These are phyloP conservation scores for Erithacus rubecula DNA, from an alignment of 2,797 vertebrate species.

Conservation along the genomic window DNA sequence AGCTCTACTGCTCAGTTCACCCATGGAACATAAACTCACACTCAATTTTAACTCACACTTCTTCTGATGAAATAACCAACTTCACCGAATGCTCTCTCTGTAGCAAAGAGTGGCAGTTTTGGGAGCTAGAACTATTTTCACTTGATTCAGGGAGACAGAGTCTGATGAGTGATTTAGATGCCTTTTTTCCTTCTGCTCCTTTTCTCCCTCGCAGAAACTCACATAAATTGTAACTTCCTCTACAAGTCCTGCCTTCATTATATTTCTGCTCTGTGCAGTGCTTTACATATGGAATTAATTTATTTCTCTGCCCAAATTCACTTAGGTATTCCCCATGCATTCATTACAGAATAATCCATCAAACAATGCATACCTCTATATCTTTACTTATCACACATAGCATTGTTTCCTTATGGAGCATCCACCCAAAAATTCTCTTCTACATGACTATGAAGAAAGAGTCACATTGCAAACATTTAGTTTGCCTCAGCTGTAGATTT, in stretches of 20 bases:
- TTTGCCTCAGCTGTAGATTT: not conserved
- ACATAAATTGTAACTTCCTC: not conserved
- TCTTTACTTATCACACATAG: not conserved
- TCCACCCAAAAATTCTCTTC: not conserved
- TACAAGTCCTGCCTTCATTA: not conserved
- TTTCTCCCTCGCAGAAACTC: not conserved
- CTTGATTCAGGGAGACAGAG: not conserved
- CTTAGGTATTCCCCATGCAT: not conserved
- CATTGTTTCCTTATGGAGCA: not conserved
- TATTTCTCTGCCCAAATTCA: not conserved
- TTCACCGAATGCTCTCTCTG: not conserved
- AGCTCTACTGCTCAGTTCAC: not conserved
- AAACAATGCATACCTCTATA: not conserved
- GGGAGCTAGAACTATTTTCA: not conserved
- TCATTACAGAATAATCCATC: not conserved
- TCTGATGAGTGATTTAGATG: not conserved
- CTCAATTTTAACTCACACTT: not conserved
- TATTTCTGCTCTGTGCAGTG: not conserved
- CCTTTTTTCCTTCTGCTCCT: not conserved
- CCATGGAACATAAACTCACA: accelerated
- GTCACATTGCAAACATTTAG: not conserved
- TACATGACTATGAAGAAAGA: not conserved
- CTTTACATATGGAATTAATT: not conserved
- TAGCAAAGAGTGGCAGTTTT: not conserved
- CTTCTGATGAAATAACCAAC: not conserved